These are phyloP conservation scores for Sarcophaga rosellei DNA, from an alignment of 2,888 invertebrate genomes.

Conservation along the genomic window DNA sequence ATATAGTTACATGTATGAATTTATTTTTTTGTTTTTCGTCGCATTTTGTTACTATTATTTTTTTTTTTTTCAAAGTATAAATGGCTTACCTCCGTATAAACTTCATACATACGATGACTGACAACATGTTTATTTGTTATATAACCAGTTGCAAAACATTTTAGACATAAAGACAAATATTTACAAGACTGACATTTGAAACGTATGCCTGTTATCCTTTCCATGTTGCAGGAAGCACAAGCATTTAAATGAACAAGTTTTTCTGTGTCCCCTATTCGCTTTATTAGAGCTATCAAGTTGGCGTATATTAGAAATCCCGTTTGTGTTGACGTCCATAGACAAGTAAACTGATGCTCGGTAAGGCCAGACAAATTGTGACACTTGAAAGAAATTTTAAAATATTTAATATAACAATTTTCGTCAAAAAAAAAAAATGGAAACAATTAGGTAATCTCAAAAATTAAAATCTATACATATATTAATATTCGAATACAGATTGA, in stretches of 20 bases:
- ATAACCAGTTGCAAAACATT: constrained; percentile 79
- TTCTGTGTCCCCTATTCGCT: constrained; percentile 79
- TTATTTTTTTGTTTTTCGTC: too few relatives aligned
- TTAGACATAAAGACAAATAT: constrained; percentile 78
- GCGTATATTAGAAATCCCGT: constrained; percentile 79
- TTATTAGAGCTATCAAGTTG: constrained; percentile 78
- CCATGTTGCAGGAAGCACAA: constrained; percentile 76
- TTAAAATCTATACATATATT: too few relatives aligned
- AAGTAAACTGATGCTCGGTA: constrained; percentile 78
- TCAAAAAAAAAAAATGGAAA: too few relatives aligned
- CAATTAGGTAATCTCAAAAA: too few relatives aligned
- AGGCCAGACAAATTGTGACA: constrained; percentile 76
- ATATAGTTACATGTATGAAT: too few relatives aligned
- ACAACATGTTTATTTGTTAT: constrained; percentile 75
- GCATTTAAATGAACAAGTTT: constrained; percentile 77
- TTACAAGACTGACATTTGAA: constrained; percentile 80
- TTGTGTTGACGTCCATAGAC: constrained; percentile 77
- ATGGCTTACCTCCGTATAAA: constrained; percentile 75
- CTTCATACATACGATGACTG: constrained; percentile 79
- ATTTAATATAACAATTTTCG: not conserved
- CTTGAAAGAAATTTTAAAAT: constrained; percentile 69
- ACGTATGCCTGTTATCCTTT: constrained; percentile 79
- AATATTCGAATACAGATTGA: not conserved
- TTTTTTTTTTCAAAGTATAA: not conserved
- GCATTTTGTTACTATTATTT: not conserved